Evolutionary conservation across 2,888 invertebrate genomes (phyloP).

Genomic region (Pasiphila rectangulata): DNA sequence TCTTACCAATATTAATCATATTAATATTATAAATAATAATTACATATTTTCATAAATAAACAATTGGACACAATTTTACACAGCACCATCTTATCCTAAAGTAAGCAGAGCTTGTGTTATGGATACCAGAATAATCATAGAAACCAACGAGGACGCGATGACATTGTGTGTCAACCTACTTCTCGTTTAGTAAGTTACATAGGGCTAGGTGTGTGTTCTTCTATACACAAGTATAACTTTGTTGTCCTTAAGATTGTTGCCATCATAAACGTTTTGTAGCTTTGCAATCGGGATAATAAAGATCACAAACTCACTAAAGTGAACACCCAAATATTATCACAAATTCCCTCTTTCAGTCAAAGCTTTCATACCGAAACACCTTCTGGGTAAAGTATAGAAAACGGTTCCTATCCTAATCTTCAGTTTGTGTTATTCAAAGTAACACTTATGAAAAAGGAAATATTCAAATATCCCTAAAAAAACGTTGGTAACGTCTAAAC

Average conservation of each 20-base stretch:
- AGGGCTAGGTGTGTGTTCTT: too few species aligned
- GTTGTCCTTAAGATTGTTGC: background rate
- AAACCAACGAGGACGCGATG: too few species aligned
- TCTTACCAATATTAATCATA: too few species aligned
- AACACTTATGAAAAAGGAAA: slow-evolving; percentile 5
- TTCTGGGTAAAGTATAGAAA: slow-evolving; percentile 21
- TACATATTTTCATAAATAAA: too few species aligned
- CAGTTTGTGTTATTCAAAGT: background rate
- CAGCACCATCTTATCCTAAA: too few species aligned
- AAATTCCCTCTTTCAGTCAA: background rate
- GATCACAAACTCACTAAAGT: background rate
- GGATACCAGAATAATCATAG: too few species aligned
- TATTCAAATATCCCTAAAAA: slow-evolving; percentile 22
- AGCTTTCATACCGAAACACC: background rate
- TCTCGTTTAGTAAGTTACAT: too few species aligned
- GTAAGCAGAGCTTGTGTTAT: too few species aligned
- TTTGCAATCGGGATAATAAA: background rate
- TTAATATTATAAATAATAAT: too few species aligned
- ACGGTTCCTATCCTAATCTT: slow-evolving; percentile 13
- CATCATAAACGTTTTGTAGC: background rate
- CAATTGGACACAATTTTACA: too few species aligned
- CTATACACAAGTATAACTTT: too few species aligned
- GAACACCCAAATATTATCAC: background rate
- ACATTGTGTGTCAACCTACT: too few species aligned
- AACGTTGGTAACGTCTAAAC: slow-evolving; percentile 29